Base-by-base conservation (phyloP, 53 echinoderm and acorn worm genomes). In the Holothuria leucospilota region DNA sequence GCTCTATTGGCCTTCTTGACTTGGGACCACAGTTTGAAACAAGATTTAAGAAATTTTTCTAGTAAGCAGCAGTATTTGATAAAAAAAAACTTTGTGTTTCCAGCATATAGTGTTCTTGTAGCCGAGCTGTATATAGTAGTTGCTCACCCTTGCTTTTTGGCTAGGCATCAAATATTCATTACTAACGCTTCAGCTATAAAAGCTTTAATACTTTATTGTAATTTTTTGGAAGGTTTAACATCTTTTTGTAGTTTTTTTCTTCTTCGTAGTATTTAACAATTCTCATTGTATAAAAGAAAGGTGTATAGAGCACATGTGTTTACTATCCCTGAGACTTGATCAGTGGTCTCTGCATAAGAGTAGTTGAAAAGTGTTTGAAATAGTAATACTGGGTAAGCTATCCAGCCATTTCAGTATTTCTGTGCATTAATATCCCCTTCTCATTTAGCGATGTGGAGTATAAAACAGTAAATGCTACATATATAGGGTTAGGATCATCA, bases 41-140 rank as follows among this genome's bases (percentile, higher is more conserved):
- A 18, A 56, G 18, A 56, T 56, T 56, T 56, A 56, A 56, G 18
- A 56, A 16, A 16, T 56, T 56, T 56, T 56, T 56, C 56, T 56
- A 56, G 56, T 56, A 18, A 56, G 56, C 56, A 56, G 56, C 56
- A 56, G 56, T 56, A 56, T 56, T 56, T 56, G 56, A 56, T 56
- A 56, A 46, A 34, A 46, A 46, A 56, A 56, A 56, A 56, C 56
- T 56, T 56, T 51, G 49, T 75, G 75, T 75, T 75, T 75, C 75
- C 75, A 75, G 75, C 75, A 39, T 75, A 75, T 75, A 49, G 75
- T 75, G 75, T 75, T 75, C 75, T 75, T n/a, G 75, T 75, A 72
- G 42, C 8, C 13, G n/a, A 72, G 23, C 51, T 75, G 75, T 75
- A 75, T 8, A 75, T 75, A 75, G 75, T 75, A 75, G 75, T 75